A percentile compares a stretch with the other conserved stretches of the same genome.
Evolutionary conservation across 2,113 vertebrate species (phyloP).

Genomic region (Zapornia atra): DNA sequence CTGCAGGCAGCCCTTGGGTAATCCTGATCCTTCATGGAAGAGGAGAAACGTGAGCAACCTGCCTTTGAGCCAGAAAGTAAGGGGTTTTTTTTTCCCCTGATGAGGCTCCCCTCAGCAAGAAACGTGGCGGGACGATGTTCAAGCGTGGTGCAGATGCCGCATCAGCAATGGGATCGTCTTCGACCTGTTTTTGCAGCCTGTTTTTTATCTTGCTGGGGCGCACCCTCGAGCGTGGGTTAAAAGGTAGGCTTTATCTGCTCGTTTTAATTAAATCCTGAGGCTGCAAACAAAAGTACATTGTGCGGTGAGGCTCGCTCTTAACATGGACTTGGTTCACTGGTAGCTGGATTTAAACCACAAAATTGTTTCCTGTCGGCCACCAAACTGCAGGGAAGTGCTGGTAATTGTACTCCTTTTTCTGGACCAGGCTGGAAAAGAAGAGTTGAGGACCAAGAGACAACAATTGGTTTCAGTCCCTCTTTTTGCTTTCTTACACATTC

Average conservation of each 20-base stretch:
- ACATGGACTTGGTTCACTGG: background rate
- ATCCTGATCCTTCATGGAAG: background rate
- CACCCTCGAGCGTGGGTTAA: conserved; percentile 21
- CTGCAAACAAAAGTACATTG: conserved; percentile 18
- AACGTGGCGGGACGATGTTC: rapidly evolving
- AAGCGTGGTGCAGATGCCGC: rapidly evolving
- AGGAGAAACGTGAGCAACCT: background rate
- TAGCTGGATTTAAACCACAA: conserved; percentile 37
- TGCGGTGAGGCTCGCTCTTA: background rate
- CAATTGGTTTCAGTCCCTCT: background rate
- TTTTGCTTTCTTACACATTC: background rate
- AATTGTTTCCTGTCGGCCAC: conserved; percentile 21
- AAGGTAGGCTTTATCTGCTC: conserved; percentile 33
- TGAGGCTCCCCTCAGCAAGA: background rate
- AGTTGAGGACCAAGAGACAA: background rate
- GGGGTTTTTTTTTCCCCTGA: background rate
- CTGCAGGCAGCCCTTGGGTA: background rate
- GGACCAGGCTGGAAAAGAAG: background rate
- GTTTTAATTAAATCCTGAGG: conserved; percentile 41
- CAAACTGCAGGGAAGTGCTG: background rate
- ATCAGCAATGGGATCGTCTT: background rate
- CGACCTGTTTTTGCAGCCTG: conserved; percentile 7
- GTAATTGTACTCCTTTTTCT: background rate
- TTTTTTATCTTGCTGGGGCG: background rate
- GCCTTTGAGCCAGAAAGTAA: background rate